A percentile compares a stretch with the other conserved stretches of the same genome.
Evolutionary conservation across 2,113 vertebrate genomes (phyloP).

Genomic region (Vulpes lagopus): DNA sequence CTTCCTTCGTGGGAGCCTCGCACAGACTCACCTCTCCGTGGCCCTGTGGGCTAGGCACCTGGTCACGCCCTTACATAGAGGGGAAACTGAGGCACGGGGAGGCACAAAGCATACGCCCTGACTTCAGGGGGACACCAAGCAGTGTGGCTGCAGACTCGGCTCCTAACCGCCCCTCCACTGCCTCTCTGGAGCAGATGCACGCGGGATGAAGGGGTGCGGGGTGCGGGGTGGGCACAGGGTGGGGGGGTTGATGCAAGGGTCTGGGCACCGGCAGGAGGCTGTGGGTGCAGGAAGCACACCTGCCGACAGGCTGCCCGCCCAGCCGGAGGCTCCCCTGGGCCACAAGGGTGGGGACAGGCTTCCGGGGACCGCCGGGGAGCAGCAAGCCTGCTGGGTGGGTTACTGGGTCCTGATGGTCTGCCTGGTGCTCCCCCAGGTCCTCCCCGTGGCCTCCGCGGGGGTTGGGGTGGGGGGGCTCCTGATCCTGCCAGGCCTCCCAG

Average conservation of each 20-base stretch:
- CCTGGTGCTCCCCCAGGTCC: background rate
- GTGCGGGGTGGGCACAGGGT: background rate
- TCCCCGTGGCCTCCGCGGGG: background rate
- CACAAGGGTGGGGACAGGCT: background rate
- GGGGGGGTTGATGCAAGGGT: no score
- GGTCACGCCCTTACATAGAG: background rate
- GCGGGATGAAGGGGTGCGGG: background rate
- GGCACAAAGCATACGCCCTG: background rate
- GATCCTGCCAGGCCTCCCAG: background rate
- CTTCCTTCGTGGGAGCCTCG: no score
- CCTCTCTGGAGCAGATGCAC: background rate
- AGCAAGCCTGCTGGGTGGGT: no score
- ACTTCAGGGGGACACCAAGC: background rate
- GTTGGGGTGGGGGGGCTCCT: background rate
- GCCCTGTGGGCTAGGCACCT: fast-evolving
- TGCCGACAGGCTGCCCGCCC: background rate
- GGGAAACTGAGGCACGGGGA: background rate
- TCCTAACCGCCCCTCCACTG: background rate
- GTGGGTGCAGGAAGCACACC: background rate
- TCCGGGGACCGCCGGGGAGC: background rate
- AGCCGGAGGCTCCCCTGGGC: background rate
- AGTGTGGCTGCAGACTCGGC: background rate
- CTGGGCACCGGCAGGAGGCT: no score
- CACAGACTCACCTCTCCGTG: background rate
- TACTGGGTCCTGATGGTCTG: background rate